Percentiles rank a stretch among this genome's conserved stretches.
Evolutionary conservation across 1,140 invertebrate genomes (phyloP).

Genomic region (Homalodisca vitripennis): DNA sequence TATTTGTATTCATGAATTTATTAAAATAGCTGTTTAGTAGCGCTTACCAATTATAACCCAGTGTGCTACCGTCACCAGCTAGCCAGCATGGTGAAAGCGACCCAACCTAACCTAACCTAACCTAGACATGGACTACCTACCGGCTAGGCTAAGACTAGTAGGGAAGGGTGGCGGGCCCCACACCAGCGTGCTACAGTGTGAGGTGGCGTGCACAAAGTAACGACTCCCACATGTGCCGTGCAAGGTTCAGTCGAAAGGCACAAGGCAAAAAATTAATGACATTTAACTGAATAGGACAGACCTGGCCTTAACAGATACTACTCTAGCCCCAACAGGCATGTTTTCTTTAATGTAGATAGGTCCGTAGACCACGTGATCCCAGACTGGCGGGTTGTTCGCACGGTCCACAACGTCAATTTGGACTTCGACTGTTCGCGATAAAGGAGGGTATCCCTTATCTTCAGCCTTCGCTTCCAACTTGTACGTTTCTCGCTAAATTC

Average conservation of each 20-base stretch:
- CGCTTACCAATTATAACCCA: not conserved
- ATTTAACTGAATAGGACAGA: constrained; percentile 59
- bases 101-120: not conserved
- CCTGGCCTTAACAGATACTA: constrained; percentile 97
- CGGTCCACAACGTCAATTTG: constrained; percentile 97
- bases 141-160: not conserved
- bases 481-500: constrained; percentile 88
- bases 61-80: not conserved
- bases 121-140: not conserved
- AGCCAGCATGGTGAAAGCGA: not conserved
- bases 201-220: constrained; percentile 39
- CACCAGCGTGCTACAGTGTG: constrained; percentile 35
- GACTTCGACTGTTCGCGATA: constrained; percentile 92
- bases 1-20: not conserved
- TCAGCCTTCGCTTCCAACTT: constrained; percentile 95
- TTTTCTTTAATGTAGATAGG: constrained; percentile 97
- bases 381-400: constrained; percentile 95
- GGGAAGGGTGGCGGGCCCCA: constrained; percentile 7
- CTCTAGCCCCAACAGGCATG: constrained; percentile 92
- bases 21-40: not conserved
- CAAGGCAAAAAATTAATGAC: constrained; percentile 31
- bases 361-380: constrained; percentile 93
- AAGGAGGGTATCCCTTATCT: constrained; percentile 92
- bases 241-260: constrained; percentile 36
- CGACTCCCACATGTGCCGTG: constrained; percentile 39